phyloP scores from a whole-genome alignment of 2,113 vertebrate genomes.

The Anhinga anhinga region DNA sequence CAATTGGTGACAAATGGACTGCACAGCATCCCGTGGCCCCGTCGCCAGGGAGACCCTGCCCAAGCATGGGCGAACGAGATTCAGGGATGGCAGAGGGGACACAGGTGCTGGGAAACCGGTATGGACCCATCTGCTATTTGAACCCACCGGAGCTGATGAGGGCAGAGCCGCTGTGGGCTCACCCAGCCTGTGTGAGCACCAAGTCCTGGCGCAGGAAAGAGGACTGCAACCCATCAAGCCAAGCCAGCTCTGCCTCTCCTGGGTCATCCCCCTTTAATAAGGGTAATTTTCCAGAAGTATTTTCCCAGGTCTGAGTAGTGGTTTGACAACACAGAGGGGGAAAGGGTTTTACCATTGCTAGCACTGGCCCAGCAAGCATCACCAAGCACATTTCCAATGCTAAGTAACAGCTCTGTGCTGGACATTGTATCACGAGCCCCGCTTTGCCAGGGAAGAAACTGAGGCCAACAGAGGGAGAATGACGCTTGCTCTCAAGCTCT shows the following conservation, averaged over 20 bases:
- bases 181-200: neutral
- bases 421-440: neutral
- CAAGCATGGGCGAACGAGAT: constrained; percentile 44
- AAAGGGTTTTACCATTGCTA: neutral
- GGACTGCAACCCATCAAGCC: neutral
- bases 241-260: neutral
- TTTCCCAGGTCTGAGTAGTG: neutral
- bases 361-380: neutral
- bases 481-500: neutral
- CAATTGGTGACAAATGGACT: constrained; percentile 95
- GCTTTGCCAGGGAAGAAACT: neutral
- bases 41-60: constrained; percentile 83
- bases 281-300: neutral
- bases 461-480: neutral
- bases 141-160: neutral
- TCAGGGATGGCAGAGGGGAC: constrained; percentile 68
- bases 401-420: neutral
- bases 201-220: rapidly evolving
- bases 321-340: neutral
- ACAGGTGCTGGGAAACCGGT: constrained; percentile 73
- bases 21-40: constrained; percentile 75
- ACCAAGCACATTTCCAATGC: neutral
- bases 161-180: neutral
- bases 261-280: neutral
- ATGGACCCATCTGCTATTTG: constrained; percentile 56